phyloP scores from a whole-genome alignment of 2,888 invertebrate genomes.

The Pocota personata region DNA sequence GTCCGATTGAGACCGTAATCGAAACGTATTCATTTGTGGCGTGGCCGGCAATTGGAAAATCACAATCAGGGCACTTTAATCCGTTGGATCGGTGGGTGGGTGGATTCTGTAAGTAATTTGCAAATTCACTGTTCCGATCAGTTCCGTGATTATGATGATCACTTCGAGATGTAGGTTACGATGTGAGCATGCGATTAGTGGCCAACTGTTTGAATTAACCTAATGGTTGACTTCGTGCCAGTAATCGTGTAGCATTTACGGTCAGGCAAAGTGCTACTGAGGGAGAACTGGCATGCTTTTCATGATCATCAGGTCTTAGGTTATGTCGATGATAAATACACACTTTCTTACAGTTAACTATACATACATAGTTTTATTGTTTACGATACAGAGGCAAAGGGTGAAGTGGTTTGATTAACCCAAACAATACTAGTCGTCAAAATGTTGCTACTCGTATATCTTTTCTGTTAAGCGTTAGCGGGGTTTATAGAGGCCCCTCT shows the following conservation, averaged over 20 bases:
- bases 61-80: not conserved
- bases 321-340: not conserved
- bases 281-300: not conserved
- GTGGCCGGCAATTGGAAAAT: slow-evolving; percentile 35
- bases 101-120: slow-evolving; percentile 54
- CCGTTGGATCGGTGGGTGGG: slow-evolving; percentile 3
- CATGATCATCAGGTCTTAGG: not conserved
- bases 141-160: slow-evolving; percentile 54
- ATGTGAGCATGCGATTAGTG: slow-evolving; percentile 21
- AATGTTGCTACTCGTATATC: no score
- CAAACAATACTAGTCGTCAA: no score
- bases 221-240: slow-evolving; percentile 53
- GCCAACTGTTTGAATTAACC: slow-evolving; percentile 19
- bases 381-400: no score
- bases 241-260: slow-evolving; percentile 20
- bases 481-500: no score
- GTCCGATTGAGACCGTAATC: slow-evolving; percentile 48
- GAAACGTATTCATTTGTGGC: slow-evolving; percentile 59
- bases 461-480: no score
- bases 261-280: slow-evolving; percentile 11
- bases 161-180: slow-evolving; percentile 25
- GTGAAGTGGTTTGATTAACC: no score
- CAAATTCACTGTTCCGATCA: slow-evolving; percentile 48
- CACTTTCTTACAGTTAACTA: not conserved
- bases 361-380: no score